Percentiles rank a stretch among this genome's conserved stretches.
phyloP scores from a whole-genome alignment of 1,140 invertebrate species.

The Nasonia vitripennis region DNA sequence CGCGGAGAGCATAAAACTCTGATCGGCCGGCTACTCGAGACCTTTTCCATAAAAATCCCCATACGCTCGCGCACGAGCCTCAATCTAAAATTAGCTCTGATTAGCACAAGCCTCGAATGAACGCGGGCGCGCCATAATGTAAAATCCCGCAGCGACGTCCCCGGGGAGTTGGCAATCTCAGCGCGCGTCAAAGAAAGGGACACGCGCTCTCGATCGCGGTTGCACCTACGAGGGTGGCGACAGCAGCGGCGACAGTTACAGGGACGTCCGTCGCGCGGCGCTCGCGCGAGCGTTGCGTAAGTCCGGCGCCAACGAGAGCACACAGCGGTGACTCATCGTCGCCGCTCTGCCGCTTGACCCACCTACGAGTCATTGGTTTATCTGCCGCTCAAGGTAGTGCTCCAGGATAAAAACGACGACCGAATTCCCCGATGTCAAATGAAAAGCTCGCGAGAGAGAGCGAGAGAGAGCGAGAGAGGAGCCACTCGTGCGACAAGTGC shows the following conservation, averaged over 20 bases:
- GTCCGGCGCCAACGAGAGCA: constrained; percentile 17
- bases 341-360: constrained; percentile 15
- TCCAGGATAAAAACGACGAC: constrained; percentile 20
- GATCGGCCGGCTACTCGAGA: background rate
- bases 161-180: background rate
- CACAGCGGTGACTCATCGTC: constrained; percentile 16
- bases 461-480: background rate
- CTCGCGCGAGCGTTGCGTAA: constrained; percentile 17
- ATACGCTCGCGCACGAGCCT: background rate
- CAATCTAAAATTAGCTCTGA: constrained; percentile 9
- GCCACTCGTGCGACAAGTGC: background rate
- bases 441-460: background rate
- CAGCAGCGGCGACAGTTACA: background rate
- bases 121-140: background rate
- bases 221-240: too few relatives aligned
- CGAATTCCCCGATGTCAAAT: constrained; percentile 17
- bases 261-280: background rate
- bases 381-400: constrained; percentile 12
- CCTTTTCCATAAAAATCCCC: background rate
- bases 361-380: constrained; percentile 24
- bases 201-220: background rate
- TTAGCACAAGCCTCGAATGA: background rate
- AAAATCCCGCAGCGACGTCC: background rate
- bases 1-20: background rate
- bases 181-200: background rate